Conservation (phyloP, 2,888 invertebrate species). For the Drosophila greeni region DNA sequence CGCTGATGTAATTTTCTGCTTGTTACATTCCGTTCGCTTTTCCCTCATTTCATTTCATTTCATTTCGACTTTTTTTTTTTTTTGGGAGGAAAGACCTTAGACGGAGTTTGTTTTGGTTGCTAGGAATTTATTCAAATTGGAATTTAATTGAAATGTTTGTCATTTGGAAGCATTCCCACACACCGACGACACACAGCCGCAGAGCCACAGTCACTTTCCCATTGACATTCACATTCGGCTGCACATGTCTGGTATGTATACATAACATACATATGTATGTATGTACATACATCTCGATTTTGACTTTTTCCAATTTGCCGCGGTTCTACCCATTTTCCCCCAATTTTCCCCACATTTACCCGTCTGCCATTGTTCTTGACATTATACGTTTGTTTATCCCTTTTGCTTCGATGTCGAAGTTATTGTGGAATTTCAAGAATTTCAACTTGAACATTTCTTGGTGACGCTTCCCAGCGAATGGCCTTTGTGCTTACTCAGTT, state of each 20-base stretch:
- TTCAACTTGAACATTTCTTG: conserved; percentile 2
- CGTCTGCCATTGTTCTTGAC: conserved; percentile 8
- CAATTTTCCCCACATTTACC: conserved; percentile 4
- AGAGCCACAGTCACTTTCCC: conserved; percentile 1
- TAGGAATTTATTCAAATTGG: conserved; percentile 55
- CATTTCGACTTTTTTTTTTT: conserved; percentile 31
- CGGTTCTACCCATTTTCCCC: conserved; percentile 13
- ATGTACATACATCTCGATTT: conserved; percentile 11
- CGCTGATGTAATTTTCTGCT: conserved; percentile 53
- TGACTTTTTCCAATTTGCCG: conserved; percentile 45
- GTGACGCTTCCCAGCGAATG: not conserved
- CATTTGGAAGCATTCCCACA: conserved; percentile 48
- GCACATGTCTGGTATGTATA: conserved; percentile 1
- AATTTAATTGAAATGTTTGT: conserved; percentile 63
- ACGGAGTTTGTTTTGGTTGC: conserved; percentile 38
- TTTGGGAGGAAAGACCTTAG: conserved; percentile 4
- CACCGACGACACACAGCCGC: conserved; percentile 5
- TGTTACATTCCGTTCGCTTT: conserved; percentile 36
- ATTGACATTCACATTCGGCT: conserved; percentile 1
- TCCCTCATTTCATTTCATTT: conserved; percentile 30
- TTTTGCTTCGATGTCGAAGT: conserved; percentile 12
- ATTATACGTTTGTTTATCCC: conserved; percentile 38
- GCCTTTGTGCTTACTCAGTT: not conserved
- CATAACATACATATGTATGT: not conserved
- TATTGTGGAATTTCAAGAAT: conserved; percentile 31